Percentiles rank a stretch among this genome's conserved stretches.
Conservation (phyloP, 2,113 vertebrate genomes). For the Epinephelus moara region DNA sequence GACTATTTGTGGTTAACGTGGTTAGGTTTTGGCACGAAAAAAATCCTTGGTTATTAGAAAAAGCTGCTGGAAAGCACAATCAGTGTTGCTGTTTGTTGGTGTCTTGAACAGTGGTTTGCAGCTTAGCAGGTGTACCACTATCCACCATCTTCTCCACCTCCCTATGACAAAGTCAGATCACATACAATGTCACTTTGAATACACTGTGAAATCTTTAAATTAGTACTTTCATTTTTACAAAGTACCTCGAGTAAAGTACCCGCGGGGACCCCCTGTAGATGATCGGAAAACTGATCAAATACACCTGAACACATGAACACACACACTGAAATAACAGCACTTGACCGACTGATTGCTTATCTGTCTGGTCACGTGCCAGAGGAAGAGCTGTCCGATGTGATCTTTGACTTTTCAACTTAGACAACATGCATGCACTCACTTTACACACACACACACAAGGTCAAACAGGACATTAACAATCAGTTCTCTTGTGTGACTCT, state of each 20-base stretch:
- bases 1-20: no score
- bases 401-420: slow-evolving; percentile 8
- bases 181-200: no score
- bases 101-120: no score
- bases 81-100: no score
- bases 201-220: not conserved
- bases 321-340: not conserved
- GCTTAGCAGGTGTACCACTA: no score
- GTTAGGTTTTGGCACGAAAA: no score
- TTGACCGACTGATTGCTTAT: not conserved
- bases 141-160: no score
- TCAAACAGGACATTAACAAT: not conserved
- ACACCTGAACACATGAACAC: not conserved
- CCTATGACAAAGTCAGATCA: no score
- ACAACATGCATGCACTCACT: not conserved
- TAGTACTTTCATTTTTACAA: not conserved
- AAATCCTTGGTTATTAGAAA: no score
- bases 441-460: not conserved
- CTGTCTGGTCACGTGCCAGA: slow-evolving; percentile 14
- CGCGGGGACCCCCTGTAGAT: not conserved
- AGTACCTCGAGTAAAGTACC: not conserved
- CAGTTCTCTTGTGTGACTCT: not conserved
- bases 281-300: not conserved
- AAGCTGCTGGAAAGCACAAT: no score
- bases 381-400: not conserved